phyloP scores from a whole-genome alignment of 2,113 vertebrate species.

The Lagopus leucura region DNA sequence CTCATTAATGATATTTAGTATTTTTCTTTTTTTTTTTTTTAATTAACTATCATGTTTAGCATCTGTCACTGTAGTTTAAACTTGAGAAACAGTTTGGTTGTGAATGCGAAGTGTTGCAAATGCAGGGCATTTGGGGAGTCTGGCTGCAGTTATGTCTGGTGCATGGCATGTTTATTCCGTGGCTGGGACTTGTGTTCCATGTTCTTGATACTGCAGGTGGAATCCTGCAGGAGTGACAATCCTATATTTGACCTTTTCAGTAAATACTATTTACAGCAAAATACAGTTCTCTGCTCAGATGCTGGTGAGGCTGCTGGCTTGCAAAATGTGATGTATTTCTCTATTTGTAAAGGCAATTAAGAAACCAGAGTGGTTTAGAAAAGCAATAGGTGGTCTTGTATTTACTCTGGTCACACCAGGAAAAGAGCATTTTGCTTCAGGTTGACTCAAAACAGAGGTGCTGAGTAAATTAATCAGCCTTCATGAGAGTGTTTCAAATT shows the following conservation, averaged over 20 bases:
- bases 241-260: fast-evolving
- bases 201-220: neutral
- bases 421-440: neutral
- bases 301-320: neutral
- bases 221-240: neutral
- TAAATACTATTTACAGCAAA: neutral
- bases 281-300: neutral
- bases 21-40: no score
- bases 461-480: neutral
- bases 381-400: neutral
- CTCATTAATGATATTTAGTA: neutral
- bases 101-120: fast-evolving
- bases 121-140: neutral
- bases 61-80: neutral
- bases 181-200: neutral
- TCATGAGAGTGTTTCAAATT: neutral
- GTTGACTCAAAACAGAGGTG: neutral
- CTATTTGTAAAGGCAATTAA: neutral
- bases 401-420: neutral
- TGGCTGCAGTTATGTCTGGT: neutral
- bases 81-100: neutral
- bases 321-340: neutral
- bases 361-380: neutral
- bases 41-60: neutral
- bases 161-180: neutral